Conservation (phyloP, 2,888 invertebrate species). For the Drosophila formosana region DNA sequence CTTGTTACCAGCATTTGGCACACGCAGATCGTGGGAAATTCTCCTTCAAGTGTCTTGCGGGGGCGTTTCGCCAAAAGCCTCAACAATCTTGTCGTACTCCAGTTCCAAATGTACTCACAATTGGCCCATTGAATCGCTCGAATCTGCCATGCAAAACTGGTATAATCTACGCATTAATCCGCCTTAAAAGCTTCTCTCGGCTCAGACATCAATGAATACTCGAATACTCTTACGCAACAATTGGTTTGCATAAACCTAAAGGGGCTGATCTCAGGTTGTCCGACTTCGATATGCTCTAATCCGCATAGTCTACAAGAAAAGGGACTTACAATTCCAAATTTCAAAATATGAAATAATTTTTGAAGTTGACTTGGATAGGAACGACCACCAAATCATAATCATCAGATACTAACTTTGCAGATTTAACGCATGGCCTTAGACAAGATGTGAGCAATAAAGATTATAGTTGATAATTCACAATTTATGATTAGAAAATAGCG, state of each 20-base stretch:
- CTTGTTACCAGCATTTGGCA: slow-evolving; percentile 29
- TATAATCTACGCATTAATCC: slow-evolving; percentile 46
- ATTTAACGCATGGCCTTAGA: too few relatives aligned
- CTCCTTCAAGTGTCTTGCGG: slow-evolving; percentile 29
- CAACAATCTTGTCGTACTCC: slow-evolving; percentile 16
- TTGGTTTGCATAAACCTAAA: background rate
- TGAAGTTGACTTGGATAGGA: too few relatives aligned
- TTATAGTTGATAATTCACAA: background rate
- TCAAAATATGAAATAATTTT: too few relatives aligned
- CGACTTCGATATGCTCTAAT: background rate
- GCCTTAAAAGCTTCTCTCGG: slow-evolving; percentile 13
- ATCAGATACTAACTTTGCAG: too few relatives aligned
- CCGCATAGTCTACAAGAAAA: too few relatives aligned
- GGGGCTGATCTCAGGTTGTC: background rate
- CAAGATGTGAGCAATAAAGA: background rate
- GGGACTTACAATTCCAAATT: too few relatives aligned
- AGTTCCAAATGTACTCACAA: background rate
- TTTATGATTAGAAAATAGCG: background rate
- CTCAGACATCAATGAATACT: slow-evolving; percentile 3
- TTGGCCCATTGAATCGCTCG: background rate
- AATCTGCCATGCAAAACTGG: slow-evolving; percentile 24
- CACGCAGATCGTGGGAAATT: slow-evolving; percentile 65
- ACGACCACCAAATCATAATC: too few relatives aligned
- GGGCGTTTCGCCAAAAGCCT: slow-evolving; percentile 39
- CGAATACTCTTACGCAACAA: slow-evolving; percentile 6